phyloP scores from a whole-genome alignment of 1,140 invertebrate genomes.

The Mamestra configurata region DNA sequence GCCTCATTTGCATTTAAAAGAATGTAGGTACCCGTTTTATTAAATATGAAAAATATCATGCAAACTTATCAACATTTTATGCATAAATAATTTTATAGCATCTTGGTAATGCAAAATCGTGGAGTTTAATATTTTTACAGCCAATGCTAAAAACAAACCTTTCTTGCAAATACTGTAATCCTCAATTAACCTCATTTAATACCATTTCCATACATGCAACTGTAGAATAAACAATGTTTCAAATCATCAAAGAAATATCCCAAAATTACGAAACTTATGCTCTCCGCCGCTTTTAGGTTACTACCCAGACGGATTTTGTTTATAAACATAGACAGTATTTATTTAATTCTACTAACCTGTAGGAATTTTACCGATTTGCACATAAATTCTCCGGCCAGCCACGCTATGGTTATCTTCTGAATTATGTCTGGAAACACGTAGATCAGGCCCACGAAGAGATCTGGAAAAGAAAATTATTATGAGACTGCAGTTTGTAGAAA shows the following conservation, averaged over 20 bases:
- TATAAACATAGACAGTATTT: background rate
- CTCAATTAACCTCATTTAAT: background rate
- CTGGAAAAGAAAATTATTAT: no score
- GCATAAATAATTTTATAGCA: no score
- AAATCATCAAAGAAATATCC: background rate
- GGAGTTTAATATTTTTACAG: no score
- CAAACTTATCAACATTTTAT: no score
- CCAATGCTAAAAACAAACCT: no score
- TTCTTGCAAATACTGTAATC: background rate
- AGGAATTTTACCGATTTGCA: conserved; percentile 96
- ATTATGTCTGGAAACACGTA: conserved; percentile 96
- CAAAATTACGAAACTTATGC: background rate
- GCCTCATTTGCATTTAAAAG: no score
- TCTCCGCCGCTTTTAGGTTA: no score
- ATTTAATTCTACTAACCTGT: conserved; percentile 88
- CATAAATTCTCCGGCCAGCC: conserved; percentile 95
- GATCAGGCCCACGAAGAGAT: conserved; percentile 95
- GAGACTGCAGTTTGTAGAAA: no score
- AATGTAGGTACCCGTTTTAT: no score
- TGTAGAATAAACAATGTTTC: background rate
- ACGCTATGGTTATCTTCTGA: conserved; percentile 95
- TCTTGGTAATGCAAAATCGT: no score
- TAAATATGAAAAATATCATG: no score
- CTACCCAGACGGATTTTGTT: background rate
- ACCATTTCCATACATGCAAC: background rate